Evolutionary conservation across 2,113 vertebrate species (phyloP), one percentile per base, ranked within the genome.

Genomic region (Mugil cephalus): DNA sequence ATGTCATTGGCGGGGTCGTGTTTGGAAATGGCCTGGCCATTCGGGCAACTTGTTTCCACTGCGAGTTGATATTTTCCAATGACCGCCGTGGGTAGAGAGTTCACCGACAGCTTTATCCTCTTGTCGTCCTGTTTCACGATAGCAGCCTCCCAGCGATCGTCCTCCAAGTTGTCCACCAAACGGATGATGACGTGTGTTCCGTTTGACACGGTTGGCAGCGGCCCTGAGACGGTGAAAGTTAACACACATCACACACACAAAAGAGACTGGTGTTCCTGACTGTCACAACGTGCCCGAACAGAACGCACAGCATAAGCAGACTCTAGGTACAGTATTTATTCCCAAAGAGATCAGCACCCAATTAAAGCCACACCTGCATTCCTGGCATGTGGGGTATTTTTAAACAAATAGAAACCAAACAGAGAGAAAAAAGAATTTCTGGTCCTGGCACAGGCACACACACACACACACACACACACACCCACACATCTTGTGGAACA

Each of bases 31-130:
- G 69, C 86, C 15, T 87, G 87, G 0, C 93, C 95, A 0, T 87
- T 90, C 0, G 83, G 39, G 2, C 83, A 86, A 0, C 40, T 85
- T 0, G 95, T 95, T 24, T 90, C 90, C 58, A 97, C 77, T 0
- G 84, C 90, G 59, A 97, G 92, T 1, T 93, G 89, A 84, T 97
- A 98, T 58, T 87, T 93, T 48, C 96, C 96, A 0, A 97, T 88
- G 73, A 92, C 71, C 0, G 96, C 94, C 0, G 61, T 87, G 17
- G 95, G 74, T 0, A 91, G 79, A 1, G 94, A 95, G 43, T 92
- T 92, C 21, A 98, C 81, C 0, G 90, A 88, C 9, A 97, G 80
- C 54, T 59, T 76, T 11, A 96, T 64, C 40, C 73, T 88, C 42
- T 86, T 86, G 36, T 79, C 82, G 0, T 66, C 89, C 52, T 86